These are phyloP conservation scores for Beroe forskalii DNA, from an alignment of 37 sponge, comb jelly and placozoan genomes.

Conservation along the genomic window DNA sequence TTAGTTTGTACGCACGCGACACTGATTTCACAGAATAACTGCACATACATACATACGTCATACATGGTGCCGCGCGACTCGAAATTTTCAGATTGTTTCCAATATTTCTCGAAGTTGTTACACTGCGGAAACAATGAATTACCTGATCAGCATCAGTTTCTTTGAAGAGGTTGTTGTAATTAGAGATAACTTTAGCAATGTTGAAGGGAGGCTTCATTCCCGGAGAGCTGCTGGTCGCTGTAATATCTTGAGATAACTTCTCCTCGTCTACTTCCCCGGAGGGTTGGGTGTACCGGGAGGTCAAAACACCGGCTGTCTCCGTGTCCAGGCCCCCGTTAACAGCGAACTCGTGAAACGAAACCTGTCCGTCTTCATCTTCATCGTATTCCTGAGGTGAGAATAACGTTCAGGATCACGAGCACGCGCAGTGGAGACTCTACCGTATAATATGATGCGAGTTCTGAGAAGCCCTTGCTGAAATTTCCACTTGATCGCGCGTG, in stretches of 20 bases:
- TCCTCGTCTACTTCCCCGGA: background rate
- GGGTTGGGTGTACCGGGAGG: background rate
- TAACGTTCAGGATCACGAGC: too few species aligned
- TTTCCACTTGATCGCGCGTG: too few species aligned
- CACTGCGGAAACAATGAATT: too few species aligned
- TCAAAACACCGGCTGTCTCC: background rate
- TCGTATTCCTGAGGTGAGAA: slow-evolving; percentile 12
- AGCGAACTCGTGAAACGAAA: slow-evolving; percentile 11
- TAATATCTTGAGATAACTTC: background rate
- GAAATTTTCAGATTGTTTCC: too few species aligned
- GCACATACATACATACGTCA: too few species aligned
- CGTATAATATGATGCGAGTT: too few species aligned
- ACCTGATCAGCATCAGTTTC: slow-evolving; percentile 2
- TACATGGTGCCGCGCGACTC: too few species aligned
- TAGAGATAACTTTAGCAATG: background rate
- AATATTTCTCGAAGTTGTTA: too few species aligned
- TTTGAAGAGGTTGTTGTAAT: background rate
- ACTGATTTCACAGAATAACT: too few species aligned
- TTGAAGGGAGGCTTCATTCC: background rate
- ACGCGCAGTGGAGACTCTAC: too few species aligned
- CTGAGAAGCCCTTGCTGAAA: too few species aligned
- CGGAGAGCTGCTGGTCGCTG: background rate
- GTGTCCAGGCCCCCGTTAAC: background rate
- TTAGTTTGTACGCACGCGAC: too few species aligned
- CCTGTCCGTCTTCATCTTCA: background rate